phyloP scores from a whole-genome alignment of 2,113 vertebrate genomes.

The Boleophthalmus pectinirostris region DNA sequence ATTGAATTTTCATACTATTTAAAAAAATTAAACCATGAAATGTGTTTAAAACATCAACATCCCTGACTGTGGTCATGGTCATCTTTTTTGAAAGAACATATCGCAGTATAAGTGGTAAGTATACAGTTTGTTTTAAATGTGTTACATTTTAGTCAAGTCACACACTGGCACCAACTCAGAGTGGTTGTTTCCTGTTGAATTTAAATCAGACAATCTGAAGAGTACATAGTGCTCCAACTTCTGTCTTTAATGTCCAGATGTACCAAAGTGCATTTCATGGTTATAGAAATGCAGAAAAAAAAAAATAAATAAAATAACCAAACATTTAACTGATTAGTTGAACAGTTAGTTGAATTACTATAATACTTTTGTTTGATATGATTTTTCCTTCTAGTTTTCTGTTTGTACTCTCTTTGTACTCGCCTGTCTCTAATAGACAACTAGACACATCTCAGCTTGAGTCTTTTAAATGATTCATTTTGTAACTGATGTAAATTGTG shows the following conservation, averaged over 20 bases:
- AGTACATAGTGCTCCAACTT: too few relatives aligned
- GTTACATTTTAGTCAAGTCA: slow-evolving; percentile 8
- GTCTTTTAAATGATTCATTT: slow-evolving; percentile 18
- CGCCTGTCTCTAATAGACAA: not conserved
- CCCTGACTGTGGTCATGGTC: slow-evolving; percentile 36
- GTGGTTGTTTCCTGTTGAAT: not conserved
- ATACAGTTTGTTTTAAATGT: slow-evolving; percentile 1
- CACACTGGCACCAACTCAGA: slow-evolving; percentile 42
- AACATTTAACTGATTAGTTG: not conserved
- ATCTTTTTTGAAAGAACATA: slow-evolving; percentile 27
- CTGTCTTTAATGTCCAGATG: too few relatives aligned
- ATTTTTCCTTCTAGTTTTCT: not conserved
- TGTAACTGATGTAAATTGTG: not conserved
- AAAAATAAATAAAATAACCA: too few relatives aligned
- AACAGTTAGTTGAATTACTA: not conserved
- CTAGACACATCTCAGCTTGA: slow-evolving; percentile 3
- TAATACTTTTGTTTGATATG: not conserved
- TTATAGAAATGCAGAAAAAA: not conserved
- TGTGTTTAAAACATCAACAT: not conserved
- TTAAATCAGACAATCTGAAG: not conserved
- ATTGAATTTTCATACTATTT: not conserved
- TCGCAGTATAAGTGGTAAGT: slow-evolving; percentile 42
- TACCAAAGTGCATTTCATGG: too few relatives aligned
- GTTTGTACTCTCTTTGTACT: not conserved
- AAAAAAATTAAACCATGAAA: not conserved